Evolutionary conservation across 2,797 vertebrate genomes (phyloP).

Genomic region (Helostoma temminkii): DNA sequence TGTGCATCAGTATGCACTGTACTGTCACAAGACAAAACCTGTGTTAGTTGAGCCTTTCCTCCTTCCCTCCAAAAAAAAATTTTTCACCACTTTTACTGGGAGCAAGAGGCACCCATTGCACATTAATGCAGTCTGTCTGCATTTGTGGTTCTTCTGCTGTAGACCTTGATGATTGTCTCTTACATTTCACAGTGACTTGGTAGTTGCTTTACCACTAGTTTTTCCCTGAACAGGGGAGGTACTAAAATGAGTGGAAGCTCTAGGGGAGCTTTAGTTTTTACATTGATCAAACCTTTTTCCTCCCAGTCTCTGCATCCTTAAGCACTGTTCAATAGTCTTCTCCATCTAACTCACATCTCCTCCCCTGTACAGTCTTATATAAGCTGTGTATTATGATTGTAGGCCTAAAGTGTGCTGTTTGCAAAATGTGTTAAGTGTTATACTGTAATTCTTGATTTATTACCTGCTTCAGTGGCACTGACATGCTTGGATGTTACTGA

Average conservation of each 20-base stretch:
- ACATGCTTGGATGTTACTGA: constrained; percentile 55
- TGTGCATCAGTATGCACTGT: neutral
- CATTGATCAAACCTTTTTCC: constrained; percentile 4
- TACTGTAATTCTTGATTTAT: constrained; percentile 72
- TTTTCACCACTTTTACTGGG: neutral
- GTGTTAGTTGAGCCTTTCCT: neutral
- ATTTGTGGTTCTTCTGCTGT: neutral
- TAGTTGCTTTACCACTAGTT: neutral
- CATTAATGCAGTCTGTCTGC: neutral
- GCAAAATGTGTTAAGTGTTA: constrained; percentile 57
- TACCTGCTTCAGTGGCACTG: constrained; percentile 59
- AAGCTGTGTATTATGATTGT: constrained; percentile 44
- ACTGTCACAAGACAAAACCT: neutral
- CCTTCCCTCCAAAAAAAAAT: neutral
- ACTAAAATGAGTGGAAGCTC: neutral
- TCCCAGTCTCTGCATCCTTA: neutral
- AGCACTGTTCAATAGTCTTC: constrained; percentile 10
- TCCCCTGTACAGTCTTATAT: constrained; percentile 25
- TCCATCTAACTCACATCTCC: neutral
- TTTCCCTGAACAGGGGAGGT: neutral
- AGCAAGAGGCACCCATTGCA: neutral
- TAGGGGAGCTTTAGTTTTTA: neutral
- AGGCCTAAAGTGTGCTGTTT: constrained; percentile 36
- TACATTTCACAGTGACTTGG: neutral
- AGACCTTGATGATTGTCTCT: neutral